A percentile compares a stretch with the other conserved stretches of the same genome.
phyloP scores from a whole-genome alignment of 2,113 vertebrate genomes.

The Nycticryphes semicollaris region DNA sequence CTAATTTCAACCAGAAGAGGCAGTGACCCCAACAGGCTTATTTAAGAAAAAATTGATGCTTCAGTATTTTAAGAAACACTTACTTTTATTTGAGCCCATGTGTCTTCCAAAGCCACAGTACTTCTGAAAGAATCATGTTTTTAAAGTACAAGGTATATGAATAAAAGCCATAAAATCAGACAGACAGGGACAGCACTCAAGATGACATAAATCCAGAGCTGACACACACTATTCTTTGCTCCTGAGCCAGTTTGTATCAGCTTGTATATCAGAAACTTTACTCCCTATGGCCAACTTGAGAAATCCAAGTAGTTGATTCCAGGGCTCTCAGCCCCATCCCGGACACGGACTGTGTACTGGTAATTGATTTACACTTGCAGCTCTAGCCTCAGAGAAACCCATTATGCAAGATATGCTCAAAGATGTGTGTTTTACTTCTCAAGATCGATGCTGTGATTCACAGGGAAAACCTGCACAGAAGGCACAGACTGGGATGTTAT shows the following conservation, averaged over 20 bases:
- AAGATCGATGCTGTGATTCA: conserved; percentile 16
- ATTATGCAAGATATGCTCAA: not conserved
- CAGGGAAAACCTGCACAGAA: not conserved
- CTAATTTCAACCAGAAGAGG: not conserved
- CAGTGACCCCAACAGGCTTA: not conserved
- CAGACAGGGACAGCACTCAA: not conserved
- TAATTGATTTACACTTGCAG: not conserved
- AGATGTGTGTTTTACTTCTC: conserved; percentile 8
- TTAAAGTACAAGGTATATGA: not conserved
- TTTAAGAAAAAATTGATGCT: not conserved
- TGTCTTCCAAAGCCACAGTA: not conserved
- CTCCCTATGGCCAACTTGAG: not conserved
- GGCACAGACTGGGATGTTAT: not conserved
- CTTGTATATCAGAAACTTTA: not conserved
- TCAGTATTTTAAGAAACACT: not conserved
- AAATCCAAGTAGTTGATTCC: not conserved
- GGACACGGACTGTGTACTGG: not conserved
- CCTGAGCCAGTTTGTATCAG: not conserved
- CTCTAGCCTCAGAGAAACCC: conserved; percentile 5
- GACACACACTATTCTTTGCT: not conserved
- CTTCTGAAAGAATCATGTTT: not conserved
- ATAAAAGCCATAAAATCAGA: not conserved
- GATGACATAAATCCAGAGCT: not conserved
- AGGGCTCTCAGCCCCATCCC: not conserved
- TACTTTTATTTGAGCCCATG: not conserved